phyloP scores from a whole-genome alignment of 2,113 vertebrate genomes.

The Rhea pennata region DNA sequence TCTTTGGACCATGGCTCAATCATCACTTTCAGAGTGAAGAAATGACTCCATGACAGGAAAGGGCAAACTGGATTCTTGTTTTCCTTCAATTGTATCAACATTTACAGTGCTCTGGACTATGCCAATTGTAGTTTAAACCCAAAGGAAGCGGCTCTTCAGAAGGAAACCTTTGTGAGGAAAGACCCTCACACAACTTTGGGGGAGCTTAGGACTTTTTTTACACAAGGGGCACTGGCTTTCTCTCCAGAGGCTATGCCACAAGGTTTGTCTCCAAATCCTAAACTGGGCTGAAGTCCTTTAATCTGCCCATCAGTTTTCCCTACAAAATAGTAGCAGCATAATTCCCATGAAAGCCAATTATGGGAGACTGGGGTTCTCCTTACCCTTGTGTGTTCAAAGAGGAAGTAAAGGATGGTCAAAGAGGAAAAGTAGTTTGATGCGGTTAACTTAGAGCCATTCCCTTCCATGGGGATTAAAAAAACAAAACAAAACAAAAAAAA shows the following conservation, averaged over 20 bases:
- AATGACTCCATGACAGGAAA: conserved; percentile 50
- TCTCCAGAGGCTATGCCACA: background rate
- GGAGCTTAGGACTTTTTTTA: background rate
- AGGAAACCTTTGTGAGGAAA: background rate
- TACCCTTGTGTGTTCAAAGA: background rate
- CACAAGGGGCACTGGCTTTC: background rate
- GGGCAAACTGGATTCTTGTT: conserved; percentile 33
- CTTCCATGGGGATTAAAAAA: background rate
- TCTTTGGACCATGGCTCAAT: conserved; percentile 28
- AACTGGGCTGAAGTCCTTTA: background rate
- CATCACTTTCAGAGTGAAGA: conserved; percentile 38
- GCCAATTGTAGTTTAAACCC: conserved; percentile 15
- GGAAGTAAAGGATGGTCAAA: background rate
- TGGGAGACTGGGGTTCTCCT: background rate
- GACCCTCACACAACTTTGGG: background rate
- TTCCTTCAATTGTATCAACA: conserved; percentile 54
- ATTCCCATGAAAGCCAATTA: background rate
- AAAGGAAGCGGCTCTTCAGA: conserved; percentile 28
- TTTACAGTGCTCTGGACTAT: background rate
- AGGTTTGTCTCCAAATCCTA: background rate
- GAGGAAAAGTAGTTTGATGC: background rate
- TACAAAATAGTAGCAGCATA: background rate
- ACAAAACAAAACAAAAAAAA: too few relatives aligned
- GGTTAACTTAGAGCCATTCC: background rate
- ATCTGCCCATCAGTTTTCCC: background rate